Base-by-base conservation (phyloP, 2,888 invertebrate species). In the Pimpla rufipes region DNA sequence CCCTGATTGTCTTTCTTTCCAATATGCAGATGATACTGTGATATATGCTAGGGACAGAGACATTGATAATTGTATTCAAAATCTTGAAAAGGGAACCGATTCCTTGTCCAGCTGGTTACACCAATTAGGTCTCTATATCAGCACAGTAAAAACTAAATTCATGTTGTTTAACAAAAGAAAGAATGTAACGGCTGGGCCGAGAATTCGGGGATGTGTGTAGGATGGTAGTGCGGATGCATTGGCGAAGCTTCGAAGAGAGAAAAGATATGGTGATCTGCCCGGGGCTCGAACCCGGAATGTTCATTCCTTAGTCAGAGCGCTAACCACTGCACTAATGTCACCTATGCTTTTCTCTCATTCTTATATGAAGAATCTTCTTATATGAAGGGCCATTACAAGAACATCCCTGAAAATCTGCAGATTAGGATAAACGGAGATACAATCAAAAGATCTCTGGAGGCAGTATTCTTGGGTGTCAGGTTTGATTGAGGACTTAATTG, bases 21-120 rank as follows among this genome's bases (percentile, higher is more conserved):
- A 75, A 7, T 75, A 75, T 7, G 74, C 80, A 0, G 80, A 80
- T n/a, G 80, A 80, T 18, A 29, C 57, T 10, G 50, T 59, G 0
- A 2, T 75, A 0, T 80, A 75, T 21, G 3, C 18, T 2, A 57
- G 16, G 10, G 23, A 40, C 2, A 18, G 13, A 0, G n/a, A 68
- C 7, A 29, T 67, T 6, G 50, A 74, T 6, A 47, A 13, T 0
- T 29, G 67, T n/a, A 75, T 75, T 5, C n/a, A 40, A 23, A 29
- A 74, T 4, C 21, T 80, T 0, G 40, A 80, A 23, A 1, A 16
- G 4, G 62, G 50, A 7, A 1, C 62, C 4, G 16, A 68, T 1
- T 0, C 0, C 2, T 45, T 68, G 2, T 16, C 21, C 2, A 21
- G 8, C 0, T 80, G 74, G 67, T 13, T 80, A 7, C 23, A 11